Evolutionary conservation across 2,888 invertebrate species (phyloP).

Genomic region (Oscheius sp.): DNA sequence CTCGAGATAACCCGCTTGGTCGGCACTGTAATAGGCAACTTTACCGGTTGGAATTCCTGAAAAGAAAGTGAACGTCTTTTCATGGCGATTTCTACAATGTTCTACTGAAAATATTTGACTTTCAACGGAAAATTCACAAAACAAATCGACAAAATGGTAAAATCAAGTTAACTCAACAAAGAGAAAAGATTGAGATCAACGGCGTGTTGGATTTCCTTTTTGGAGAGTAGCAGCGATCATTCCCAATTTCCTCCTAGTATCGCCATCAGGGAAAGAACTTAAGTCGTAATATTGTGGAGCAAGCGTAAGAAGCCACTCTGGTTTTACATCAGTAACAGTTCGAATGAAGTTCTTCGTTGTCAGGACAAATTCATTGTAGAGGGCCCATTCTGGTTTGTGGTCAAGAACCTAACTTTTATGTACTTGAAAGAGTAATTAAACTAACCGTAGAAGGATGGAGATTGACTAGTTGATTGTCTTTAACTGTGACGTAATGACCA

Average conservation of each 20-base stretch:
- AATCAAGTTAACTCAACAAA: too few relatives aligned
- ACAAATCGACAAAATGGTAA: too few relatives aligned
- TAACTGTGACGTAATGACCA: conserved; percentile 97
- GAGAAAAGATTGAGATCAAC: conserved; percentile 17
- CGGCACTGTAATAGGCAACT: neutral
- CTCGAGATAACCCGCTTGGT: neutral
- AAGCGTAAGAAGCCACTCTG: conserved; percentile 84
- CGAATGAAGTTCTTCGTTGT: conserved; percentile 99
- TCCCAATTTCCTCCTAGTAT: conserved; percentile 91
- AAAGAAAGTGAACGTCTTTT: too few relatives aligned
- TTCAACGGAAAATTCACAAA: neutral
- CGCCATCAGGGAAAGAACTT: conserved; percentile 95
- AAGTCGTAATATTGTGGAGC: conserved; percentile 98
- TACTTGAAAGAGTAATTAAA: neutral
- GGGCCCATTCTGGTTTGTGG: conserved; percentile 99
- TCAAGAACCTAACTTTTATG: conserved; percentile 78
- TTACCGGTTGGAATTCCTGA: too few relatives aligned
- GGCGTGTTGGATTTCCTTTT: conserved; percentile 2
- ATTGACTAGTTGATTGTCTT: conserved; percentile 98
- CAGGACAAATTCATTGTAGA: conserved; percentile 99
- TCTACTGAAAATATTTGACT: neutral
- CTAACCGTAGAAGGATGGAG: conserved; percentile 91
- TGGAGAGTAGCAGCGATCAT: conserved; percentile 74
- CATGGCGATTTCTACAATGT: too few relatives aligned
- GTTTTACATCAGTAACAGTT: conserved; percentile 97